Percentiles rank a stretch among this genome's conserved stretches.
Conservation (phyloP, 2,113 vertebrate species). For the Oophaga pumilio region DNA sequence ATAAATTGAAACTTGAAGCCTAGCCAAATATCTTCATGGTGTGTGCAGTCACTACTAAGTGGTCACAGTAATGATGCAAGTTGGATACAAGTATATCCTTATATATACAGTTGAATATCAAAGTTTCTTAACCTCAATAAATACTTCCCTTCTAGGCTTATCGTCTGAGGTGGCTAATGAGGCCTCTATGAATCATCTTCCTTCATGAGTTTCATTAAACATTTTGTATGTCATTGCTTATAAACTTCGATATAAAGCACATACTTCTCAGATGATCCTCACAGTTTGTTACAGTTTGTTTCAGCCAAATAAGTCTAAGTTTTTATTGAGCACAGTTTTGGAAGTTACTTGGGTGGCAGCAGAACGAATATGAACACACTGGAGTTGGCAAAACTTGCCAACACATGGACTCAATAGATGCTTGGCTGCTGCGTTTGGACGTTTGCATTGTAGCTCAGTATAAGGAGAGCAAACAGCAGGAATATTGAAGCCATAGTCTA, state of each 20-base stretch:
- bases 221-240: background rate
- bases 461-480: conserved; percentile 11
- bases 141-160: conserved; percentile 1
- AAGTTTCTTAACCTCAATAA: background rate
- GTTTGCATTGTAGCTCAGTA: background rate
- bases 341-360: background rate
- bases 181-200: background rate
- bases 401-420: conserved; percentile 26
- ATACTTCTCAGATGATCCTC: background rate
- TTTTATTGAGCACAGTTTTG: conserved; percentile 12
- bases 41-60: background rate
- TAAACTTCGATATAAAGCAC: background rate
- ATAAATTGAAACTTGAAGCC: background rate
- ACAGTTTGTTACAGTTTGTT: background rate
- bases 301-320: background rate
- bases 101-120: background rate
- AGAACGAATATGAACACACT: background rate
- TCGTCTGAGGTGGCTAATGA: background rate
- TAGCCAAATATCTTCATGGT: background rate
- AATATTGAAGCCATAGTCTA: conserved; percentile 16
- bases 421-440: conserved; percentile 2
- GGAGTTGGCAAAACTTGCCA: background rate
- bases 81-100: background rate
- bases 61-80: background rate
- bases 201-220: conserved; percentile 6